phyloP scores from a whole-genome alignment of 2,797 vertebrate genomes.

The Lacerta agilis region DNA sequence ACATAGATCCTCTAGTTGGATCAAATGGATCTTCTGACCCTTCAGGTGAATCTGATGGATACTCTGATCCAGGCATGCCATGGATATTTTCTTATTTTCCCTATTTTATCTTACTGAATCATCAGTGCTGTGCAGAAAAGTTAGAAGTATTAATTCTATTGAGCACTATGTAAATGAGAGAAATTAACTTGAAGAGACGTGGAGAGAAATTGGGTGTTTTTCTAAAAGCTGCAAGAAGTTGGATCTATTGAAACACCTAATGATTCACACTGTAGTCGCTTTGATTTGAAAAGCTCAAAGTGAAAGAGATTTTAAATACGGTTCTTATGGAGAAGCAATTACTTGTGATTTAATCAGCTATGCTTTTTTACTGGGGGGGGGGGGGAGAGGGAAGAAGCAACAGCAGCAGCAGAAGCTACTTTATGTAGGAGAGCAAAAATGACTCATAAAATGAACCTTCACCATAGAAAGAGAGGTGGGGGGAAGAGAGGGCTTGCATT shows the following conservation, averaged over 20 bases:
- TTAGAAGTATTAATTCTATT: constrained; percentile 52
- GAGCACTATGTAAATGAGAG: constrained; percentile 59
- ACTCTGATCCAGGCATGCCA: constrained; percentile 2
- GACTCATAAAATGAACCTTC: constrained; percentile 74
- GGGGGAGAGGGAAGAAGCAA: not conserved
- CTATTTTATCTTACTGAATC: not conserved
- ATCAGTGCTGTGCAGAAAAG: constrained; percentile 22
- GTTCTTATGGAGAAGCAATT: constrained; percentile 73
- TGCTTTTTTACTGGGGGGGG: constrained; percentile 57
- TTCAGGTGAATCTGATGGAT: not conserved
- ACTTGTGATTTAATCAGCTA: constrained; percentile 74
- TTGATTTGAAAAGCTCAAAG: constrained; percentile 74
- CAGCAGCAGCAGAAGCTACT: constrained; percentile 47
- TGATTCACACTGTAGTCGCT: constrained; percentile 73
- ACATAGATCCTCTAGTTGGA: not conserved
- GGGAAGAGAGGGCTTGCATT: constrained; percentile 58
- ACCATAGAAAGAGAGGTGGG: constrained; percentile 50
- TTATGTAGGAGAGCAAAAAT: constrained; percentile 72
- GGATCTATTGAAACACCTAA: constrained; percentile 68
- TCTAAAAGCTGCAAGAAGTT: constrained; percentile 58
- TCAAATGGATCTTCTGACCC: not conserved
- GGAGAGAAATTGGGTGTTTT: constrained; percentile 55
- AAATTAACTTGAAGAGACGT: constrained; percentile 62
- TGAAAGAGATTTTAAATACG: constrained; percentile 68
- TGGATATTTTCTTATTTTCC: not conserved